Evolutionary conservation across 2,113 vertebrate genomes (phyloP).

Genomic region (Rostratula benghalensis): DNA sequence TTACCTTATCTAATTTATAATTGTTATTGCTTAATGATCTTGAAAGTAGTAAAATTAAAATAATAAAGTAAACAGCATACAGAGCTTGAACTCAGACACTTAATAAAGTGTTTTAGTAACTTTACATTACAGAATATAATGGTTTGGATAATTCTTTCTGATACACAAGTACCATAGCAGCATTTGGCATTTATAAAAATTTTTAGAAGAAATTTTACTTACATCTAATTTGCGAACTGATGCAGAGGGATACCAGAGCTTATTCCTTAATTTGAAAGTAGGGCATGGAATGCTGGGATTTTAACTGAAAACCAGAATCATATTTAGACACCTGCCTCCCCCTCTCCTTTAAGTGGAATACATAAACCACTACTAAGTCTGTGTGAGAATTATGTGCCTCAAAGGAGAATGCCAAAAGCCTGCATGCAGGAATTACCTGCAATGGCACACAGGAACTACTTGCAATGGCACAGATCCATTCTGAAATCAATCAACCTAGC

Average conservation of each 20-base stretch:
- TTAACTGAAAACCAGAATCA: not conserved
- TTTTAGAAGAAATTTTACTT: slow-evolving; percentile 26
- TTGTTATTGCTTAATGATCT: slow-evolving; percentile 23
- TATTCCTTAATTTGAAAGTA: not conserved
- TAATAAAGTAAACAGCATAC: slow-evolving; percentile 13
- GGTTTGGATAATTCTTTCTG: not conserved
- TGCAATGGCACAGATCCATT: not conserved
- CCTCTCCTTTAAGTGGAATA: not conserved
- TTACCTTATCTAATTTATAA: slow-evolving; percentile 18
- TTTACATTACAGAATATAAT: not conserved
- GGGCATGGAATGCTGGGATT: not conserved
- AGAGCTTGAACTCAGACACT: slow-evolving; percentile 37
- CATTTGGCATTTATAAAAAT: not conserved
- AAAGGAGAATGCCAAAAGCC: not conserved
- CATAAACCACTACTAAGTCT: not conserved
- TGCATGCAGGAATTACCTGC: not conserved
- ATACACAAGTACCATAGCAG: not conserved
- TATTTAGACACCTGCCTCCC: not conserved
- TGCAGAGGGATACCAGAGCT: not conserved
- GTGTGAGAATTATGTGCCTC: not conserved
- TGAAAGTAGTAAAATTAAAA: slow-evolving; percentile 39
- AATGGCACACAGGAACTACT: no score
- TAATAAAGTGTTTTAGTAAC: slow-evolving; percentile 23
- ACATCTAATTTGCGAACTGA: not conserved
- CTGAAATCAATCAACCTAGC: not conserved